Conservation (phyloP, 2,113 vertebrate species). For the Plecotus auritus region DNA sequence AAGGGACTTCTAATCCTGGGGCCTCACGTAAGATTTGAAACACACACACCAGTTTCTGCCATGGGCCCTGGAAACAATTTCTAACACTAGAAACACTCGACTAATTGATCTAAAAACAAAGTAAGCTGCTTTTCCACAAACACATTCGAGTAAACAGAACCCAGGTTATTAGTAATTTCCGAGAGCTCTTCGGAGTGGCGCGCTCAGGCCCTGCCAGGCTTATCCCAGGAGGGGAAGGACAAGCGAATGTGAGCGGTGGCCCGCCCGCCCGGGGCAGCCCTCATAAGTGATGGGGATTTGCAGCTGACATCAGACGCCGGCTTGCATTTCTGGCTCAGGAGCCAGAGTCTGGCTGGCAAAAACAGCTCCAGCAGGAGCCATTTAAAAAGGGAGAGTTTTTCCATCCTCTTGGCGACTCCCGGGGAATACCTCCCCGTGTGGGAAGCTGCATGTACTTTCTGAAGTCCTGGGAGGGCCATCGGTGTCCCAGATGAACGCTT, state of each 20-base stretch:
- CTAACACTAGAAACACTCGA: background rate
- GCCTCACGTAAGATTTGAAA: background rate
- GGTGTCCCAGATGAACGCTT: background rate
- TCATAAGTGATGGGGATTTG: background rate
- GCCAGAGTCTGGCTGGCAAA: conserved; percentile 23
- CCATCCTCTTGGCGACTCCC: background rate
- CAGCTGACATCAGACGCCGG: background rate
- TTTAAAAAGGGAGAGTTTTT: background rate
- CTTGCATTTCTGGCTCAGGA: conserved; percentile 34
- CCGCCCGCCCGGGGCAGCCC: background rate
- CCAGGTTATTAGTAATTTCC: background rate
- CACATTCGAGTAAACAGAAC: background rate
- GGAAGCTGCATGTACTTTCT: background rate
- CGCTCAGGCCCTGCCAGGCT: fast-evolving
- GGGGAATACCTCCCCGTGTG: background rate
- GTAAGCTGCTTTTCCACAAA: background rate
- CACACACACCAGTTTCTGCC: background rate
- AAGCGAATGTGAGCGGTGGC: background rate
- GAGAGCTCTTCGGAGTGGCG: background rate
- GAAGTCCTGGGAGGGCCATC: background rate
- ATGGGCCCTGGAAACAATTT: background rate
- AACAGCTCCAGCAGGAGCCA: background rate
- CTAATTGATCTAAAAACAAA: background rate
- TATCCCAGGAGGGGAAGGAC: background rate
- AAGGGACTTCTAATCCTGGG: background rate